Percentiles rank a stretch among this genome's conserved stretches.
These are phyloP conservation scores for Aplodontia rufa DNA, from an alignment of 2,113 vertebrate genomes.

Conservation along the genomic window DNA sequence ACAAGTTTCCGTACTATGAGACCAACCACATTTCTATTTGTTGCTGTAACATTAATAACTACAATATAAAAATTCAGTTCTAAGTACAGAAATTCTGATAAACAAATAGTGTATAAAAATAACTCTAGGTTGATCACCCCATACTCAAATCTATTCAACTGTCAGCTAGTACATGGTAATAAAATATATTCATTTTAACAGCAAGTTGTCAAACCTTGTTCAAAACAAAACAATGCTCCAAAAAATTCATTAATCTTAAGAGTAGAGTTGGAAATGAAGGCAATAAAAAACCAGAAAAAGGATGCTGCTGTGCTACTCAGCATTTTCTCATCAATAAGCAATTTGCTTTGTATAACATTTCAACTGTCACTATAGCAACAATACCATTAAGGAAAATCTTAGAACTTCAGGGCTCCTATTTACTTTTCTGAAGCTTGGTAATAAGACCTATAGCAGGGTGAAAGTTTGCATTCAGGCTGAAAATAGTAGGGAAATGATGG, in stretches of 20 bases:
- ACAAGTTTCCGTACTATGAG: neutral
- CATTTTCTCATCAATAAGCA: constrained; percentile 68
- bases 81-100: neutral
- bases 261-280: constrained; percentile 13
- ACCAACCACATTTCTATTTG: neutral
- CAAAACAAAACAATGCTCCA: constrained; percentile 46
- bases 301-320: constrained; percentile 48
- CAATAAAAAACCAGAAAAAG: constrained; percentile 41
- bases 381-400: constrained; percentile 67
- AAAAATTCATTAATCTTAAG: constrained; percentile 66
- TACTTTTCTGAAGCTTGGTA: constrained; percentile 57
- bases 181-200: constrained; percentile 56
- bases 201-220: constrained; percentile 48
- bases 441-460: constrained; percentile 27
- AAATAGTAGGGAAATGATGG: neutral
- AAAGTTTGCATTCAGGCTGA: constrained; percentile 5
- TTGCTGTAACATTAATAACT: neutral
- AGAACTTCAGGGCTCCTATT: constrained; percentile 37
- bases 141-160: constrained; percentile 20
- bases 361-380: constrained; percentile 62
- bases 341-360: constrained; percentile 75
- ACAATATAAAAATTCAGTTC: neutral
- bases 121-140: neutral
- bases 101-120: neutral
- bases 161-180: constrained; percentile 3